Conservation (phyloP, 2,888 invertebrate genomes). For the Scaptomyza parva region DNA sequence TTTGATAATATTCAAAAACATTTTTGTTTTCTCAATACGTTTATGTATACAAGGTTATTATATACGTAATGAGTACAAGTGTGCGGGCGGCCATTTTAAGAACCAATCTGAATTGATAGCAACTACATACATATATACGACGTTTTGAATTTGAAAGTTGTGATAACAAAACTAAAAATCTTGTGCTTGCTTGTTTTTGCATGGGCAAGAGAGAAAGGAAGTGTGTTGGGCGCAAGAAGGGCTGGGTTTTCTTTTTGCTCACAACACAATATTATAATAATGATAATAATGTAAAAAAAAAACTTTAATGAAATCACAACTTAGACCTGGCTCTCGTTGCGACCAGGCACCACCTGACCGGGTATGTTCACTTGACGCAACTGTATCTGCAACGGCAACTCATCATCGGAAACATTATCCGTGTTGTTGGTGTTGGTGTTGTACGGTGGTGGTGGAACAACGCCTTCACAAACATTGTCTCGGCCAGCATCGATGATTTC, state of each 20-base stretch:
- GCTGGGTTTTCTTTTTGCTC: slow-evolving; percentile 26
- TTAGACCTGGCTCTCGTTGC: slow-evolving; percentile 81
- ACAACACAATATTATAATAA: slow-evolving; percentile 49
- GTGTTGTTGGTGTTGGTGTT: slow-evolving; percentile 51
- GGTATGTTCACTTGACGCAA: slow-evolving; percentile 54
- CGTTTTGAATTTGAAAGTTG: not conserved
- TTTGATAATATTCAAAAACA: slow-evolving; percentile 39
- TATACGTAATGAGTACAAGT: slow-evolving; percentile 15
- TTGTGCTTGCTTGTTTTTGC: slow-evolving; percentile 19
- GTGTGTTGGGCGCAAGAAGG: slow-evolving; percentile 11
- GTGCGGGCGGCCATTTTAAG: not conserved
- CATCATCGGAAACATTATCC: slow-evolving; percentile 49
- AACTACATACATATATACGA: not conserved
- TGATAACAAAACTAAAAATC: slow-evolving; percentile 12
- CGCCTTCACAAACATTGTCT: slow-evolving; percentile 45
- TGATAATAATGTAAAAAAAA: slow-evolving; percentile 38
- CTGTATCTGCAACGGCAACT: slow-evolving; percentile 46
- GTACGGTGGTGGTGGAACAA: slow-evolving; percentile 73
- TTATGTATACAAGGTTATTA: slow-evolving; percentile 26
- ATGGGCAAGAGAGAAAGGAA: slow-evolving; percentile 21
- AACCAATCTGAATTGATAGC: slow-evolving; percentile 5
- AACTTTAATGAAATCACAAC: slow-evolving; percentile 55
- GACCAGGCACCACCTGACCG: slow-evolving; percentile 67
- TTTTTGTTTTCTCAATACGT: slow-evolving; percentile 33
- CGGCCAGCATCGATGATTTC: slow-evolving; percentile 67